These are phyloP conservation scores for Disparrhopalites patrizii DNA, from an alignment of 2,888 invertebrate species.

Conservation along the genomic window DNA sequence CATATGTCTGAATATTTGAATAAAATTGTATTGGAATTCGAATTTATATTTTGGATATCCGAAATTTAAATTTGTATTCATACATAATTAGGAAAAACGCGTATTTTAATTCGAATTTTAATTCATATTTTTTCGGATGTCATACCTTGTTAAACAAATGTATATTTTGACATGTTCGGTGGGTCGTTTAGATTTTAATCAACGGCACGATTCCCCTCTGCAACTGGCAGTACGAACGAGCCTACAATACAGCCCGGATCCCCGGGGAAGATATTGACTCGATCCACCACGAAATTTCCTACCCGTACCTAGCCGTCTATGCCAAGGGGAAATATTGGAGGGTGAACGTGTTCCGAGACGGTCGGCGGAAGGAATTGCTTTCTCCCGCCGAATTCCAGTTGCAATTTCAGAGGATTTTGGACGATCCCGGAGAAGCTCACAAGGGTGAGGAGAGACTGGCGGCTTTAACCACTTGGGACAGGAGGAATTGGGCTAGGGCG, in stretches of 20 bases:
- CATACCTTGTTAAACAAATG: too few relatives aligned
- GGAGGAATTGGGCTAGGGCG: constrained; percentile 85
- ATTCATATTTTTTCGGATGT: too few relatives aligned
- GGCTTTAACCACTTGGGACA: constrained; percentile 85
- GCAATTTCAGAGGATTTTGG: constrained; percentile 84
- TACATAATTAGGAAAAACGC: too few relatives aligned
- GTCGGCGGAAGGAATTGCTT: constrained; percentile 60
- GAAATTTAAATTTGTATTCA: too few relatives aligned
- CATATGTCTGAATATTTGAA: too few relatives aligned
- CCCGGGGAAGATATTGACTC: constrained; percentile 91
- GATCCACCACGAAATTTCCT: constrained; percentile 76
- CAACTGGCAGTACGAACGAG: constrained; percentile 95
- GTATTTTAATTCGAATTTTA: too few relatives aligned
- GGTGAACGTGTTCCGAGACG: constrained; percentile 65
- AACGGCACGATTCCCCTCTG: constrained; percentile 92
- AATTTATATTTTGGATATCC: too few relatives aligned
- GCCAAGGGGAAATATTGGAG: constrained; percentile 4
- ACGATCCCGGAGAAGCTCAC: constrained; percentile 66
- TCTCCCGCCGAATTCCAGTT: constrained; percentile 85
- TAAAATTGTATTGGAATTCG: too few relatives aligned
- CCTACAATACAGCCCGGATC: constrained; percentile 92
- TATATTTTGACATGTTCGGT: too few relatives aligned
- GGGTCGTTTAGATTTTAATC: constrained; percentile 77
- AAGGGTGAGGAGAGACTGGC: constrained; percentile 82
- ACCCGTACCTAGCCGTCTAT: constrained; percentile 55